Evolutionary conservation across 2,113 vertebrate species (phyloP), one percentile per base, ranked within the genome.

Genomic region (Stercorarius parasiticus): DNA sequence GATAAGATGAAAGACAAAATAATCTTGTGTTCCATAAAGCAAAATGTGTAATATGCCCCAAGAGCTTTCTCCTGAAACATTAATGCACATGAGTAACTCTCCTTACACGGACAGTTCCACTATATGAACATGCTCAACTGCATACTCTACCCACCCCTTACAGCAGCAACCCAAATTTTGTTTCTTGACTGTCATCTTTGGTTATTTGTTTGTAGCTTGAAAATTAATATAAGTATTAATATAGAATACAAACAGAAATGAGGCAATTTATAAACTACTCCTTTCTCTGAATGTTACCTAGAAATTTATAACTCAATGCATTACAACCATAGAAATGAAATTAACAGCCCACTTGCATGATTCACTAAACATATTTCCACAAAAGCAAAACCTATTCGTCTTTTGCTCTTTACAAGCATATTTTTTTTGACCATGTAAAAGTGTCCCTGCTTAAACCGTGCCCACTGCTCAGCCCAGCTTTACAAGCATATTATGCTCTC

Each of bases 321-420:
- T 29, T 69, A 58, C 47, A 80, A 56, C 34, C 52, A n/a, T 15
- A 65, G 86, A 92, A 79, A 76, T 82, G 19, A 91, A 92, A 95
- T 96, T 82, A 97, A 79, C 86, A 95, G 81, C 77, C 91, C 89
- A 49, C 78, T 95, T 77, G 53, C 58, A 72, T 93, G 88, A 96
- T 77, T 96, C 93, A 85, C 81, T 82, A 77, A 96, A 92, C 58
- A 5, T 80, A 93, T 91, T 96, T 91, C 83, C 65, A 91, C 58
- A 95, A 87, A 95, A 96, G 83, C 62, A 79, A 87, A 91, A 53
- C 11, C 65, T 71, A 87, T 58, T 93, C 2, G 1, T 93, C 89
- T 94, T 91, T 91, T 1, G 4, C 34, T 96, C 77, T 58, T 91
- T 95, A 67, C 40, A 79, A 38, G 29, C 21, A 12, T 59, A 26